Conservation (phyloP, 2,113 vertebrate species). For the Eublepharis macularius region DNA sequence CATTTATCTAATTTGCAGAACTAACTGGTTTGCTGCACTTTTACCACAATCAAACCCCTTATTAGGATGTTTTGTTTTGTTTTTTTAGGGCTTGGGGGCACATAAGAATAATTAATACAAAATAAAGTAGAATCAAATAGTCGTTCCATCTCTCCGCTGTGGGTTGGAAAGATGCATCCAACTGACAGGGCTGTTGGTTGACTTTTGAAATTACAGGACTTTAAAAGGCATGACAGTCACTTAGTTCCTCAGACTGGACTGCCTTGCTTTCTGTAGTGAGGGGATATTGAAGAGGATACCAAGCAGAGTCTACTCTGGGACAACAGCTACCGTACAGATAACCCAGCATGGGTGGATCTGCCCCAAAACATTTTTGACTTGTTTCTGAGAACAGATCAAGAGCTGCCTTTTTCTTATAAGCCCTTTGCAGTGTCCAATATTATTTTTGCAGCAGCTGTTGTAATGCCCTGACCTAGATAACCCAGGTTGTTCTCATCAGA, state of each 20-base stretch:
- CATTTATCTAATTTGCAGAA: slow-evolving; percentile 70
- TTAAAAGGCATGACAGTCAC: neutral
- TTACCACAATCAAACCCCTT: slow-evolving; percentile 40
- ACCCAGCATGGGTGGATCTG: neutral
- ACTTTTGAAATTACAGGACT: neutral
- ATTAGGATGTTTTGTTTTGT: slow-evolving; percentile 31
- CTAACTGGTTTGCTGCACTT: slow-evolving; percentile 65
- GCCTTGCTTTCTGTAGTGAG: neutral
- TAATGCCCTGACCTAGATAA: too few species aligned
- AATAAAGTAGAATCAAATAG: neutral
- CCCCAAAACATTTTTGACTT: neutral
- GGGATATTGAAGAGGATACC: neutral
- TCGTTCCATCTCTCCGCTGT: neutral
- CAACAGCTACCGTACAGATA: neutral
- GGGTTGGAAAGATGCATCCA: neutral
- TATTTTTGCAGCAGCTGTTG: neutral
- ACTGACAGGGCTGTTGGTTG: neutral
- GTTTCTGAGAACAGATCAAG: neutral
- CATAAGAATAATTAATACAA: slow-evolving; percentile 25
- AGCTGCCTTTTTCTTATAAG: neutral
- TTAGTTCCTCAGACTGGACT: neutral
- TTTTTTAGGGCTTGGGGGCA: slow-evolving; percentile 38
- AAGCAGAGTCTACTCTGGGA: neutral
- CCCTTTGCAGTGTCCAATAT: neutral
- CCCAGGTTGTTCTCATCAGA: too few species aligned